phyloP scores from a whole-genome alignment of 2,113 vertebrate genomes.

The Myrmecophaga tridactyla region DNA sequence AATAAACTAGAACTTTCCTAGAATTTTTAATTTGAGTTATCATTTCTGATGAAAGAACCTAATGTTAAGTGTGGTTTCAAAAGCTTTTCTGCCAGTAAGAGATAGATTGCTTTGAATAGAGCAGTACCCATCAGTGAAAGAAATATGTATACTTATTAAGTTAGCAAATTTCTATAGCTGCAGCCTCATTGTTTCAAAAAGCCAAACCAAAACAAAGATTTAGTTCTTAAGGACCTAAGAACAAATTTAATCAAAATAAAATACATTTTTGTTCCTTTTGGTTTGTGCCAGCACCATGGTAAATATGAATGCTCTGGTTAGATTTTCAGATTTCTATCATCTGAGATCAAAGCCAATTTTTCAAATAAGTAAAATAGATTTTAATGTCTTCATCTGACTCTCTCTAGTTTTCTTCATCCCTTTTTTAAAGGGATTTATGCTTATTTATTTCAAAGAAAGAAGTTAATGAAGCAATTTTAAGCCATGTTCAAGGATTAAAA shows the following conservation, averaged over 20 bases:
- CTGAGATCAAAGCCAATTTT: conserved; percentile 31
- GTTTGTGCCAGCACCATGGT: background rate
- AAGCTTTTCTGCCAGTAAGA: conserved; percentile 1
- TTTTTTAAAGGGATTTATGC: background rate
- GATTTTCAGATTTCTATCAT: background rate
- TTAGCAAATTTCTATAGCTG: background rate
- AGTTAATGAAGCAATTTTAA: background rate
- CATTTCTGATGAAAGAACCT: background rate
- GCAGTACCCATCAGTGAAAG: background rate
- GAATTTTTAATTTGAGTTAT: conserved; percentile 50
- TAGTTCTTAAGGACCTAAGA: conserved; percentile 24
- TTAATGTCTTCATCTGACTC: background rate
- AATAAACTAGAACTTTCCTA: background rate
- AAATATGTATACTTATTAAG: background rate
- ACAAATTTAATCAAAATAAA: conserved; percentile 52
- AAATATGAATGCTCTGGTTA: conserved; percentile 18
- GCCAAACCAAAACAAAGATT: background rate
- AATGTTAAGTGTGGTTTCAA: conserved; percentile 41
- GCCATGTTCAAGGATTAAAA: background rate
- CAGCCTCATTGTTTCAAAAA: background rate
- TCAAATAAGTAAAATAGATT: conserved; percentile 6
- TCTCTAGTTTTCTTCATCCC: background rate
- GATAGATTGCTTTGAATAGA: conserved; percentile 33
- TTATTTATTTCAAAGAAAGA: conserved; percentile 3
- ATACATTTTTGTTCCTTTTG: background rate